These are phyloP conservation scores for Tadarida brasiliensis DNA, from an alignment of 2,797 vertebrate species.

Conservation along the genomic window DNA sequence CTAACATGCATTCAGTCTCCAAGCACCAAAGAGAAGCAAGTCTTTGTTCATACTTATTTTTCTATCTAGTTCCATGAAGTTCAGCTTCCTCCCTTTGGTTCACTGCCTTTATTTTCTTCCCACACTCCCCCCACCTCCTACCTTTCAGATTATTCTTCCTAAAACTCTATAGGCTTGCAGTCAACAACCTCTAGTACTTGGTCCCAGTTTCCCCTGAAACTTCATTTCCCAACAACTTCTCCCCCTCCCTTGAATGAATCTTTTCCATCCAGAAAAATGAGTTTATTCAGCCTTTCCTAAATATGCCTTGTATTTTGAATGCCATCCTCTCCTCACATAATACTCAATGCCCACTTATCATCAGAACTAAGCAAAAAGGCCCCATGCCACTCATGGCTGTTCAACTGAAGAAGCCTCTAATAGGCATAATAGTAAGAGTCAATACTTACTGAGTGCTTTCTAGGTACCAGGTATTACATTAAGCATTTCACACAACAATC, in stretches of 20 bases:
- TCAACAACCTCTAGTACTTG: not conserved
- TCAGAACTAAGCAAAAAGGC: constrained; percentile 52
- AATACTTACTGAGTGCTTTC: not conserved
- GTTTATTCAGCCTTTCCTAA: not conserved
- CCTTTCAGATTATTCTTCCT: not conserved
- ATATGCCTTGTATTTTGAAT: not conserved
- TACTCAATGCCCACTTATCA: not conserved
- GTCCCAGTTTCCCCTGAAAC: not conserved
- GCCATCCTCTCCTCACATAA: not conserved
- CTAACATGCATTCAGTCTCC: not conserved
- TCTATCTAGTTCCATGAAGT: not conserved
- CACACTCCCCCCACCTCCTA: not conserved
- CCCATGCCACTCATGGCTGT: not conserved
- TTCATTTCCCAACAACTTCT: not conserved
- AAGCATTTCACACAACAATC: not conserved
- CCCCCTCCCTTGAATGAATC: not conserved
- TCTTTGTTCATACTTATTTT: not conserved
- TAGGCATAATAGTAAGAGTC: not conserved
- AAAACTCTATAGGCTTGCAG: not conserved
- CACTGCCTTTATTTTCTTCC: not conserved
- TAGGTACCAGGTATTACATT: not conserved
- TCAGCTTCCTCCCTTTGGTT: not conserved
- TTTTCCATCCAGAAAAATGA: not conserved
- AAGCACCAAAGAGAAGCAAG: not conserved
- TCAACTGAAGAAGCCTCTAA: not conserved